A percentile compares a stretch with the other conserved stretches of the same genome.
These are phyloP conservation scores for Synanthedon myopaeformis DNA, from an alignment of 2,888 invertebrate genomes.

Conservation along the genomic window DNA sequence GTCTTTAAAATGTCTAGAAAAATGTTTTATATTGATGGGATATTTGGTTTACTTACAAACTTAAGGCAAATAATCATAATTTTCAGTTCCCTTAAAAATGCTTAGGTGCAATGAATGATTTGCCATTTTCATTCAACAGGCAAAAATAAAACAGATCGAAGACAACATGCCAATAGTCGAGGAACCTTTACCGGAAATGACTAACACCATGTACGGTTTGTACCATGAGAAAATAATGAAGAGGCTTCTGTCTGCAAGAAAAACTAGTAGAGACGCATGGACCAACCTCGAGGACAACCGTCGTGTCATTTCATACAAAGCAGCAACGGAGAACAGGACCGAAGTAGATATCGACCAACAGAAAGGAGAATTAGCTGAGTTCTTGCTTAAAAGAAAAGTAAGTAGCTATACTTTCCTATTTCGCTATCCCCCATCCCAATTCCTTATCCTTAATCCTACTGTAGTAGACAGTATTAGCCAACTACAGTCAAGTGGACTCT, in stretches of 20 bases:
- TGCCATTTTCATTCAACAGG: constrained; percentile 21
- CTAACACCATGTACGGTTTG: constrained; percentile 77
- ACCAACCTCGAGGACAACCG: constrained; percentile 22
- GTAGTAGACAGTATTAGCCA: too few species aligned
- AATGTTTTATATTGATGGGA: too few species aligned
- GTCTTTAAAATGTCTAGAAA: too few species aligned
- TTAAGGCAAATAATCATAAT: too few species aligned
- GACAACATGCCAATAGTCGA: constrained; percentile 36
- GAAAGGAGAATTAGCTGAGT: constrained; percentile 64
- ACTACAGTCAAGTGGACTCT: too few species aligned
- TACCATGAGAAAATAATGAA: constrained; percentile 76
- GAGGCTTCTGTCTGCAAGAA: constrained; percentile 59
- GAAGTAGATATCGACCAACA: constrained; percentile 35
- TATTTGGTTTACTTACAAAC: not conserved
- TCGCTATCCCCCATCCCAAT: too few species aligned
- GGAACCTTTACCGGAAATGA: constrained; percentile 75
- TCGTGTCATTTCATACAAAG: constrained; percentile 42
- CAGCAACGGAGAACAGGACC: constrained; percentile 9
- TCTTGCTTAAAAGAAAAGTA: constrained; percentile 66
- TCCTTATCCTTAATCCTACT: too few species aligned
- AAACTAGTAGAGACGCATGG: constrained; percentile 70
- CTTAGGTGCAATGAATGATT: too few species aligned
- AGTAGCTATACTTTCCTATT: too few species aligned
- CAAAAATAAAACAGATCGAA: constrained; percentile 51
- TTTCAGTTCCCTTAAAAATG: too few species aligned